Percentiles rank a stretch among this genome's conserved stretches.
Evolutionary conservation across 1,140 invertebrate species (phyloP).

Genomic region (Drosophila oshimai): DNA sequence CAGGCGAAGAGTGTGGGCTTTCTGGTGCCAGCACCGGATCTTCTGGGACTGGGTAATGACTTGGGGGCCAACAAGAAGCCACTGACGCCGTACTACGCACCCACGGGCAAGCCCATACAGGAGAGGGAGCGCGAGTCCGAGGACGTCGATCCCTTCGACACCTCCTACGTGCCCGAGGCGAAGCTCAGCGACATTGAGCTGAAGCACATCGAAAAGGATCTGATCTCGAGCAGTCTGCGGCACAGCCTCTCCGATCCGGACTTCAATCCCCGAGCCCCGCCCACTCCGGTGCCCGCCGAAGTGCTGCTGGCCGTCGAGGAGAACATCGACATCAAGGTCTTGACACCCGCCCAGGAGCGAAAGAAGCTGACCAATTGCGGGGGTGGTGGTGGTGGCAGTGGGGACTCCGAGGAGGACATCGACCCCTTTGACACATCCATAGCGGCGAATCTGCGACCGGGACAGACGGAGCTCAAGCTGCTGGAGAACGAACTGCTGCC

Average conservation of each 20-base stretch:
- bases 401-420: conserved; percentile 62
- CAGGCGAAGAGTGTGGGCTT: conserved; percentile 88
- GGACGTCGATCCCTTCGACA: conserved; percentile 90
- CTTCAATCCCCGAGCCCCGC: conserved; percentile 84
- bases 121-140: conserved; percentile 84
- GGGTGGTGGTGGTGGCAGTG: not conserved
- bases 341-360: conserved; percentile 85
- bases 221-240: conserved; percentile 78
- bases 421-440: conserved; percentile 93
- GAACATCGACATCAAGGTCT: conserved; percentile 86
- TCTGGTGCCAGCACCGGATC: conserved; percentile 84
- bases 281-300: conserved; percentile 83
- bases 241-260: conserved; percentile 84
- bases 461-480: conserved; percentile 89
- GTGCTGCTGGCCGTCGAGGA: conserved; percentile 85
- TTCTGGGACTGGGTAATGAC: conserved; percentile 82
- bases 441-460: conserved; percentile 88
- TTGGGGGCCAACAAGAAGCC: conserved; percentile 86
- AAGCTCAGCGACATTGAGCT: conserved; percentile 89
- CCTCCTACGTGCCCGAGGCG: conserved; percentile 88
- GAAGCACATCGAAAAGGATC: conserved; percentile 88
- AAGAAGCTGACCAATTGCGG: conserved; percentile 40
- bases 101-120: conserved; percentile 83
- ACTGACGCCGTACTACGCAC: conserved; percentile 90
- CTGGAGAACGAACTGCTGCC: conserved; percentile 83